phyloP scores from a whole-genome alignment of 2,113 vertebrate species.

The Butastur rufipennis region DNA sequence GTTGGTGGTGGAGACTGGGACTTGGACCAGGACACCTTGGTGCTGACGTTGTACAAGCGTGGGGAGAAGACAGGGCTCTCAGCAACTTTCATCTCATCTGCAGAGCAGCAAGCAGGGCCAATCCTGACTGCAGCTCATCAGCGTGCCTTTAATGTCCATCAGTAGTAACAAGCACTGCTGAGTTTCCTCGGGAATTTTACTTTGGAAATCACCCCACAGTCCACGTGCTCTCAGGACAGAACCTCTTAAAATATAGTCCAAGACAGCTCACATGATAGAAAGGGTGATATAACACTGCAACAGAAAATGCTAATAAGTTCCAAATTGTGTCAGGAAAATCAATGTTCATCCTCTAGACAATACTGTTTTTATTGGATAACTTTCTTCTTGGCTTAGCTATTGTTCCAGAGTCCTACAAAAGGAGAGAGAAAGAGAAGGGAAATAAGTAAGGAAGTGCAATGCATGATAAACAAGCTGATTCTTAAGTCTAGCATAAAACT shows the following conservation, averaged over 20 bases:
- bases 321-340: conserved; percentile 20
- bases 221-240: neutral
- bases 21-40: neutral
- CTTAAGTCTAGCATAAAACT: neutral
- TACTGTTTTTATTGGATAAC: neutral
- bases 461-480: neutral
- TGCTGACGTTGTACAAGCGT: neutral
- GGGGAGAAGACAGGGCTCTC: neutral
- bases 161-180: neutral
- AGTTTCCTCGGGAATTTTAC: neutral
- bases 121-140: neutral
- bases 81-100: neutral
- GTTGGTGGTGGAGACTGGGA: neutral
- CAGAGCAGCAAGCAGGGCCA: neutral
- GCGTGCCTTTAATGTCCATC: neutral
- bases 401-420: neutral
- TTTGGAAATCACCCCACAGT: neutral
- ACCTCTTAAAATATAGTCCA: neutral
- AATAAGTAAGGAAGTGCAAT: neutral
- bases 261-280: neutral
- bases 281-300: neutral
- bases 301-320: neutral
- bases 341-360: neutral
- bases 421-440: neutral
- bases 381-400: neutral